Conservation (phyloP, 2,113 vertebrate genomes). For the Stigmatopora argus region DNA sequence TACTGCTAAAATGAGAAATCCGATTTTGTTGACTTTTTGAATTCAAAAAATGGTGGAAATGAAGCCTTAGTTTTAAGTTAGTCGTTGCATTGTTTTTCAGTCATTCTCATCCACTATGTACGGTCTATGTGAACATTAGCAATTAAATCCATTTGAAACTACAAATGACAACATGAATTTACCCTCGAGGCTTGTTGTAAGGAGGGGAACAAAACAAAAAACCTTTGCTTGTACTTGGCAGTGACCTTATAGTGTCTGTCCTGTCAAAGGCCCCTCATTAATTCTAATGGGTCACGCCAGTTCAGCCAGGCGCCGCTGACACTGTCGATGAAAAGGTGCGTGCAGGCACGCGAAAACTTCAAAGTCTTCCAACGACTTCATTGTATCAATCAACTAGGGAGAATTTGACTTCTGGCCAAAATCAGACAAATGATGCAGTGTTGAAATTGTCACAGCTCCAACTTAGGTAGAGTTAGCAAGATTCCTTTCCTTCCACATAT, state of each 20-base stretch:
- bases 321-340: conserved; percentile 68
- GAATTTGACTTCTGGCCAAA: conserved; percentile 41
- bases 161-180: no score
- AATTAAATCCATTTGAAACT: no score
- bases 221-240: conserved; percentile 24
- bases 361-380: conserved; percentile 58
- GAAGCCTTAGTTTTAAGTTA: no score
- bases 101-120: no score
- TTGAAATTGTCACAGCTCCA: not conserved
- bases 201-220: not conserved
- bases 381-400: conserved; percentile 47
- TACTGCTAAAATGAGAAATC: no score
- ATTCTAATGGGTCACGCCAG: conserved; percentile 68
- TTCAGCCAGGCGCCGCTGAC: conserved; percentile 58
- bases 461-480: not conserved
- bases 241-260: conserved; percentile 47
- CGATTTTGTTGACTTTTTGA: no score
- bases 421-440: conserved; percentile 3
- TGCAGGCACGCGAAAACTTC: conserved; percentile 57
- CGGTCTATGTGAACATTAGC: no score
- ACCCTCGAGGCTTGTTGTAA: no score
- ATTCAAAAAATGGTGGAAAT: no score
- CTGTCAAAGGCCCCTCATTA: conserved; percentile 63
- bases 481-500: not conserved
- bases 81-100: no score